A percentile compares a stretch with the other conserved stretches of the same genome.
Evolutionary conservation across 2,888 invertebrate genomes (phyloP).

Genomic region (Aphodius granarius): DNA sequence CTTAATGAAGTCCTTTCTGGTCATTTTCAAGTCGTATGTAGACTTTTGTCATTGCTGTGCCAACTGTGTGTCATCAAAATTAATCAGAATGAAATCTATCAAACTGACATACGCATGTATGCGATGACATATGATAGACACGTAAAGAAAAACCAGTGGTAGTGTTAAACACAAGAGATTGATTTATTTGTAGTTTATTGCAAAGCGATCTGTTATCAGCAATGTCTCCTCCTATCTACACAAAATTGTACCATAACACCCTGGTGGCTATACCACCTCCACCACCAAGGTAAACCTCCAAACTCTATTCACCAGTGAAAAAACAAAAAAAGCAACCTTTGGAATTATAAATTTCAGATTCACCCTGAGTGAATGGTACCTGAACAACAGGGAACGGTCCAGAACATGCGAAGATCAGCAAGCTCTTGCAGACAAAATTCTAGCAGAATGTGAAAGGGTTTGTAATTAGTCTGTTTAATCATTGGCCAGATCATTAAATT

Average conservation of each 20-base stretch:
- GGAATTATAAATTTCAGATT: constrained; percentile 54
- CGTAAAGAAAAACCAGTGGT: neutral
- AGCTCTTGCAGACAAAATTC: constrained; percentile 76
- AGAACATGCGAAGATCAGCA: constrained; percentile 80
- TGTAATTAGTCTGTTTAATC: neutral
- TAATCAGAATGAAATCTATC: neutral
- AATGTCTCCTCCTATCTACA: neutral
- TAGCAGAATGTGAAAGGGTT: constrained; percentile 61
- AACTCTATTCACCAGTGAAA: neutral
- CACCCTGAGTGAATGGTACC: constrained; percentile 74
- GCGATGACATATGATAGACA: neutral
- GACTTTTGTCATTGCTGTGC: no score
- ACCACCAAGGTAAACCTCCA: constrained; percentile 46
- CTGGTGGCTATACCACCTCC: constrained; percentile 57
- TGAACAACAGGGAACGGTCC: constrained; percentile 68
- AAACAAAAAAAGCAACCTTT: neutral
- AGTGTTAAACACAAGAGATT: neutral
- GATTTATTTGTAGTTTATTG: neutral
- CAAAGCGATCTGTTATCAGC: neutral
- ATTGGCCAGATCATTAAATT: neutral
- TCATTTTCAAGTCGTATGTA: no score
- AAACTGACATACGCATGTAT: neutral
- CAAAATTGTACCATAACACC: constrained; percentile 53
- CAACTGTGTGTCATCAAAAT: no score
- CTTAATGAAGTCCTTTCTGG: no score